phyloP scores from a whole-genome alignment of 2,797 vertebrate species.

The Sebastiscus albofasciatus region DNA sequence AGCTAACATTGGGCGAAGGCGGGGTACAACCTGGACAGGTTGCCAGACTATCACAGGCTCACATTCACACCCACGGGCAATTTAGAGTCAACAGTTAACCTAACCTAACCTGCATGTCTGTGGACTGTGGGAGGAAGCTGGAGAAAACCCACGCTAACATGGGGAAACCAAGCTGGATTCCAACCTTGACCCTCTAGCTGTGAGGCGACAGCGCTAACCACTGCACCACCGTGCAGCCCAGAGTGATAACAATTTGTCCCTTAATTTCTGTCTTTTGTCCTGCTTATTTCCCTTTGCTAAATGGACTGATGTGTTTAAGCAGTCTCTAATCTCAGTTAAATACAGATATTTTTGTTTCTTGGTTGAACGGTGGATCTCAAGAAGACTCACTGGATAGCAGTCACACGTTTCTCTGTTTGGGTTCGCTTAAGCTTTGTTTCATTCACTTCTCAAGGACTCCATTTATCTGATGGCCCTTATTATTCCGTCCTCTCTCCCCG shows the following conservation, averaged over 20 bases:
- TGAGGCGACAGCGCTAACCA: too few species aligned
- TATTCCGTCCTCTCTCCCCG: background rate
- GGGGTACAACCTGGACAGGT: too few species aligned
- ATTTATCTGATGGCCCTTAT: background rate
- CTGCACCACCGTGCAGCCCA: too few species aligned
- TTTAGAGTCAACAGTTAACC: too few species aligned
- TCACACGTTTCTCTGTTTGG: background rate
- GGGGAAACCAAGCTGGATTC: too few species aligned
- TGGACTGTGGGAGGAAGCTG: too few species aligned
- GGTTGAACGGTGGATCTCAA: slow-evolving; percentile 5
- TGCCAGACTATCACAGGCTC: too few species aligned
- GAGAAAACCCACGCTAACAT: too few species aligned
- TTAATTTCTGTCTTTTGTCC: background rate
- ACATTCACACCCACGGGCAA: too few species aligned
- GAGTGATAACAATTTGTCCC: background rate
- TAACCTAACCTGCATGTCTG: too few species aligned
- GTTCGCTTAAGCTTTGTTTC: background rate
- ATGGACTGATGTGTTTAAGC: background rate
- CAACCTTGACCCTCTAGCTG: too few species aligned
- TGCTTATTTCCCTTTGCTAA: background rate
- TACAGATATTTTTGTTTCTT: background rate
- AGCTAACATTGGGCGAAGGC: too few species aligned
- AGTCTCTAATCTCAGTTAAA: background rate
- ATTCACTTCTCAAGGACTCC: background rate
- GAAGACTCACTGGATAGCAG: background rate